phyloP scores from a whole-genome alignment of 2,113 vertebrate genomes.

The Mustela nigripes region DNA sequence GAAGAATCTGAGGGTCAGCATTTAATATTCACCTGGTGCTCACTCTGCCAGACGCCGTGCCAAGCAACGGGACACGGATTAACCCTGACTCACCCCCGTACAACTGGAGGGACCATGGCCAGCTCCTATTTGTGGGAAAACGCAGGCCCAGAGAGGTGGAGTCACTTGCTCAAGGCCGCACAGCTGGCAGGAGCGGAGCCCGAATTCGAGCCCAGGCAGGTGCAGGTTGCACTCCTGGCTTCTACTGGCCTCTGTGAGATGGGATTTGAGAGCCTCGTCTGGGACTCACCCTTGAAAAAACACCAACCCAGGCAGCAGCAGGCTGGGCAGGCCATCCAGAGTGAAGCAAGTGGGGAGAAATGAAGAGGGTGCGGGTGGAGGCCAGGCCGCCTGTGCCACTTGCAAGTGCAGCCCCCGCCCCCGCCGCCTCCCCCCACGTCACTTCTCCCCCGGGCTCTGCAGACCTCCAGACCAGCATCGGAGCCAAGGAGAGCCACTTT shows the following conservation, averaged over 20 bases:
- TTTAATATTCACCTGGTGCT: too few relatives aligned
- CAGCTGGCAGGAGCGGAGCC: not conserved
- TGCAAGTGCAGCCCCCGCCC: not conserved
- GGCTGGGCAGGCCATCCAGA: fast-evolving
- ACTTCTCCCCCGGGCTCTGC: not conserved
- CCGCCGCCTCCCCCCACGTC: fast-evolving
- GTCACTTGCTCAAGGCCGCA: not conserved
- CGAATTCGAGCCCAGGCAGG: not conserved
- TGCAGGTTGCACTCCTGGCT: not conserved
- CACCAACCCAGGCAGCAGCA: not conserved
- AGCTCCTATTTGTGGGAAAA: not conserved
- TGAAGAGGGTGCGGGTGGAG: not conserved
- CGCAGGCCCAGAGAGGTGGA: not conserved
- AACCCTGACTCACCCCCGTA: not conserved
- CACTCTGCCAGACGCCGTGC: not conserved
- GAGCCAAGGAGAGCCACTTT: not conserved
- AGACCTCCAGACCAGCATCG: not conserved
- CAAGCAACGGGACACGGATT: not conserved
- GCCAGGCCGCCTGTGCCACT: not conserved
- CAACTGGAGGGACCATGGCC: fast-evolving
- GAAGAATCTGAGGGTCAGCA: too few relatives aligned
- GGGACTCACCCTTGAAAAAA: not conserved
- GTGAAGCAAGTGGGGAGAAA: fast-evolving
- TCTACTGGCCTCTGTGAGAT: not conserved
- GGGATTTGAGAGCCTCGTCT: not conserved